Conservation (phyloP, 2,113 vertebrate species). For the Catharus minimus region DNA sequence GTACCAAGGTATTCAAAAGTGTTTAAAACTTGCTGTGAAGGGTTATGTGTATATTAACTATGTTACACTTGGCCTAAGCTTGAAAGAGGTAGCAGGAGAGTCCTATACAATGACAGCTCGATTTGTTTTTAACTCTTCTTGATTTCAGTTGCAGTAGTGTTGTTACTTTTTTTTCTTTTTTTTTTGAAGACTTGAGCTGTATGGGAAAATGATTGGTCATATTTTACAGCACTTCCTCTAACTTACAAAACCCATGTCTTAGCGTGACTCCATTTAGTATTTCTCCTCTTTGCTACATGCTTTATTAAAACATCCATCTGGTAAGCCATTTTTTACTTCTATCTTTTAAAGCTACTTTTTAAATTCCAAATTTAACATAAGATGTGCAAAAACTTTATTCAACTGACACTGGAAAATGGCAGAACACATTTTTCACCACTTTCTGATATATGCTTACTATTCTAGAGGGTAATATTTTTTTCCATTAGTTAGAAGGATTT, state of each 20-base stretch:
- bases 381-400: neutral
- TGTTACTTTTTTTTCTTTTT: neutral
- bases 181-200: neutral
- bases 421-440: neutral
- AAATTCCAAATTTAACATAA: neutral
- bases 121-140: neutral
- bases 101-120: accelerated
- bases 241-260: neutral
- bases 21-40: neutral
- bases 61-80: neutral
- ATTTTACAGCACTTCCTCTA: neutral
- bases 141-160: neutral
- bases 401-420: neutral
- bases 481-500: neutral
- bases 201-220: neutral
- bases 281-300: neutral
- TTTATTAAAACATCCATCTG: constrained; percentile 28
- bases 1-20: neutral
- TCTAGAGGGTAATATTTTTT: neutral
- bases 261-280: neutral
- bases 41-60: neutral
- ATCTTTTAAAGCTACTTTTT: neutral
- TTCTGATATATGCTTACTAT: neutral
- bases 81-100: neutral
- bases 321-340: neutral